Base-by-base conservation (phyloP, 2,888 invertebrate species). In the Volucella bombylans region DNA sequence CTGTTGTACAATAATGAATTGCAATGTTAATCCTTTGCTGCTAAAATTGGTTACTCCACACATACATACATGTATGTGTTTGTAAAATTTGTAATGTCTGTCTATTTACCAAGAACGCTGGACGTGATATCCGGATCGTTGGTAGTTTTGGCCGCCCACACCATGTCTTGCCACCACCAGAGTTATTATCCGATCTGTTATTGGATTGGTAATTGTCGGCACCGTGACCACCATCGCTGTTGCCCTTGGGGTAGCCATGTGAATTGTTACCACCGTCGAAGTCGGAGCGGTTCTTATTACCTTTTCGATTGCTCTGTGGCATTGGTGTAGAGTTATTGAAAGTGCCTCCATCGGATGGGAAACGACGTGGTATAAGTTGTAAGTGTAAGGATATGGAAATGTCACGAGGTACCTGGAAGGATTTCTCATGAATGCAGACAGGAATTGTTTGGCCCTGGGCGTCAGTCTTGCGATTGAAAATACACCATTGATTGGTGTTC, bases 361-460 rank as follows among this genome's bases (percentile, higher is more conserved):
- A 62, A 12, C 57, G 55, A 3, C 68, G 67, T 12, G 76, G 81
- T 31, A 72, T 81, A 0, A 85, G 15, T 23, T 85, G 81, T 6
- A 85, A 11, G 6, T 81, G 76, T 15, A 85, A 67, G 57, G 81
- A 85, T 43, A 85, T 81, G 55, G 72, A 71, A 18, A 85, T 81
- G 62, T 85, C 76, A 39, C 81, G 67, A 59, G 81, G 85, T 72
- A 72, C 45, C 67, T 77, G 76, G 62, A 81, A 72, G 55, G 81
- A 81, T 62, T 67, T 81, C 81, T 81, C 85, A 72, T 77, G 71
- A 0, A 85, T 81, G 62, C 81, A 65, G n/a, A 85, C 72, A 12
- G 76, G 76, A 45, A 85, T 85, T 38, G 43, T 64, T 41, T 85
- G 85, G 43, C 85, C 85, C 47, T 77, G 67, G 72, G 52, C 49